These are phyloP conservation scores for Pampusana beccarii DNA, from an alignment of 2,113 vertebrate genomes.

Conservation along the genomic window DNA sequence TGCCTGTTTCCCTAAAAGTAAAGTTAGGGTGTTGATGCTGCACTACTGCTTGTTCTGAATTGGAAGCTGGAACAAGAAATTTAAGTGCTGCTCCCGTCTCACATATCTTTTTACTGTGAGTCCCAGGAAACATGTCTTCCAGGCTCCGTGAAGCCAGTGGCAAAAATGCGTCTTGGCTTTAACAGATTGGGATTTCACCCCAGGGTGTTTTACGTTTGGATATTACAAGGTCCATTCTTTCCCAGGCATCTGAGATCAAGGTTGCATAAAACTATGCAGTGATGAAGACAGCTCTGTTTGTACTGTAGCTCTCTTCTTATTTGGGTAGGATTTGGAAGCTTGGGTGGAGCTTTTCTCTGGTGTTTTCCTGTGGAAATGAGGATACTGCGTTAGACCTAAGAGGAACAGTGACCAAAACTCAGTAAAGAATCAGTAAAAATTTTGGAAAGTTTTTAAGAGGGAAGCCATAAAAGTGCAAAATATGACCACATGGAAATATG, in stretches of 20 bases:
- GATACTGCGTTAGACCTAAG: neutral
- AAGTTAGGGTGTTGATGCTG: fast-evolving
- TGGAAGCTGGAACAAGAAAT: neutral
- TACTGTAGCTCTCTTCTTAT: neutral
- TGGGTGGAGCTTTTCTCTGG: neutral
- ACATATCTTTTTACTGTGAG: fast-evolving
- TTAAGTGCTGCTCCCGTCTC: neutral
- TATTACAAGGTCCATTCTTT: neutral
- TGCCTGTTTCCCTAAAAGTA: neutral
- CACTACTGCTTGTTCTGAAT: neutral
- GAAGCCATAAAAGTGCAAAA: neutral
- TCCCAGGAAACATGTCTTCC: neutral
- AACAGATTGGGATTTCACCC: neutral
- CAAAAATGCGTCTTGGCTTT: neutral
- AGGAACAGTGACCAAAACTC: neutral
- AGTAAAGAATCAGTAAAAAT: neutral
- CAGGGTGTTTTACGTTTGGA: neutral
- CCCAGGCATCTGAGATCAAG: neutral
- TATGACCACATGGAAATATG: neutral
- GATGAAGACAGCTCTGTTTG: neutral
- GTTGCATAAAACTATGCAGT: neutral
- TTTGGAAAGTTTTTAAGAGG: neutral
- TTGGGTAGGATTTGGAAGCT: neutral
- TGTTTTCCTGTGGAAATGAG: neutral
- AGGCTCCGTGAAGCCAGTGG: neutral